Evolutionary conservation across 2,797 vertebrate genomes (phyloP).

Genomic region (Malacoctenus gilli): DNA sequence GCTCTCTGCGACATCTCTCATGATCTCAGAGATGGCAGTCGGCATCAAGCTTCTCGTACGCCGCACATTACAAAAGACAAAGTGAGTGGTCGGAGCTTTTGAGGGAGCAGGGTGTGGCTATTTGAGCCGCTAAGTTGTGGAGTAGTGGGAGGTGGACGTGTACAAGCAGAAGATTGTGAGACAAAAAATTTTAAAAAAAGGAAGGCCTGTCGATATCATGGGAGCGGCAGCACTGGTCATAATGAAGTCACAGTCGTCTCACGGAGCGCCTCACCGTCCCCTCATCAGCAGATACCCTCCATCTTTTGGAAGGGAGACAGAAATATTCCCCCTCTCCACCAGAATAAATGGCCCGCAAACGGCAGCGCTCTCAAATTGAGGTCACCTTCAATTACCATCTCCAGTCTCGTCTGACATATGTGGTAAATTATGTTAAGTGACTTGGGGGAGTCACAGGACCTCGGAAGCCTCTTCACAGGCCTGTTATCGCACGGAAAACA

Average conservation of each 20-base stretch:
- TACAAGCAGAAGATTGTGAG: constrained; percentile 21
- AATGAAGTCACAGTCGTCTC: constrained; percentile 37
- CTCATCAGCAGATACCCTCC: constrained; percentile 29
- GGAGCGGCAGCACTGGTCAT: constrained; percentile 37
- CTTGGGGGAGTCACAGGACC: constrained; percentile 43
- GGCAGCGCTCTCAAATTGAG: constrained; percentile 62
- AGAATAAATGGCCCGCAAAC: constrained; percentile 51
- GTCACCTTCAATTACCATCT: constrained; percentile 69
- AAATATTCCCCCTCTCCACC: constrained; percentile 32
- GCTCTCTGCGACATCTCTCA: constrained; percentile 54
- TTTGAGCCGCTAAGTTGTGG: constrained; percentile 9
- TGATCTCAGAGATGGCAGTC: constrained; percentile 43
- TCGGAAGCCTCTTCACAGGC: constrained; percentile 14
- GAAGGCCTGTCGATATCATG: constrained; percentile 26
- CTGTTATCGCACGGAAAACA: constrained; percentile 39
- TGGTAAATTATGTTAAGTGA: constrained; percentile 61
- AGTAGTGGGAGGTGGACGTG: constrained; percentile 21
- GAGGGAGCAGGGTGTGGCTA: background rate
- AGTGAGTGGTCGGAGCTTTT: constrained; percentile 22
- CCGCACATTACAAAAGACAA: constrained; percentile 26
- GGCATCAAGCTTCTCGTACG: too few relatives aligned
- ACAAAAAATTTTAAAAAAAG: constrained; percentile 31
- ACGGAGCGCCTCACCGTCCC: constrained; percentile 5
- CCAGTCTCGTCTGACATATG: constrained; percentile 43
- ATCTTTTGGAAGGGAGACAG: constrained; percentile 36